These are phyloP conservation scores for Rhinopomastus cyanomelas DNA, from an alignment of 2,113 vertebrate species.

Conservation along the genomic window DNA sequence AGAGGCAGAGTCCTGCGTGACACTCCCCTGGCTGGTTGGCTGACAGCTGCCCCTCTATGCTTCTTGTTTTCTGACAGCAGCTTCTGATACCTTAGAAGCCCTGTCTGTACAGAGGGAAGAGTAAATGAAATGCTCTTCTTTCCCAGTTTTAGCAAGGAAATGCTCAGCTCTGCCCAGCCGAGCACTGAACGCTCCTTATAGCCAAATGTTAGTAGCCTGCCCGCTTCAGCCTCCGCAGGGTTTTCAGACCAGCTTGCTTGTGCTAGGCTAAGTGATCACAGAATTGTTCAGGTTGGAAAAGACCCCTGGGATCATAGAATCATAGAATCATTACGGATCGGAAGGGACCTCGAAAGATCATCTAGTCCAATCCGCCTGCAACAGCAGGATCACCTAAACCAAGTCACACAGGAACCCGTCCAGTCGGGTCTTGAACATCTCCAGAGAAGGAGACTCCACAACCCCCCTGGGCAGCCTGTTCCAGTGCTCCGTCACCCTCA, in stretches of 20 bases:
- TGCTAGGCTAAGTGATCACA: background rate
- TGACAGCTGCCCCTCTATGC: background rate
- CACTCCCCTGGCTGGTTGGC: background rate
- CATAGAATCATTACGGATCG: too few relatives aligned
- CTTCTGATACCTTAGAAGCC: background rate
- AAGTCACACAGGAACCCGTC: too few relatives aligned
- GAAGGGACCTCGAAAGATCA: too few relatives aligned
- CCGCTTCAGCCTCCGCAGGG: background rate
- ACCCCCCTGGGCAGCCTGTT: too few relatives aligned
- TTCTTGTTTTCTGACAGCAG: background rate
- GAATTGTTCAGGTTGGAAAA: too few relatives aligned
- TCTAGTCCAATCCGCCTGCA: too few relatives aligned
- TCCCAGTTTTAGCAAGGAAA: background rate
- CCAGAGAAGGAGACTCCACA: too few relatives aligned
- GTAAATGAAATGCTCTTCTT: background rate
- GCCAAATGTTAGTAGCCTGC: background rate
- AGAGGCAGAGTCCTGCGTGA: background rate
- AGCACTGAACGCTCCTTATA: background rate
- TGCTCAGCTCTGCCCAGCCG: background rate
- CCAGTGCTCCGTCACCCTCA: too few relatives aligned
- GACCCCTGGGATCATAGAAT: too few relatives aligned
- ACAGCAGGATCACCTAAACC: too few relatives aligned
- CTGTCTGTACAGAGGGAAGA: background rate
- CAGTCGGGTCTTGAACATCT: too few relatives aligned
- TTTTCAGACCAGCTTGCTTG: background rate